Evolutionary conservation across 2,888 invertebrate genomes (phyloP).

Genomic region (Phorcus lineatus): DNA sequence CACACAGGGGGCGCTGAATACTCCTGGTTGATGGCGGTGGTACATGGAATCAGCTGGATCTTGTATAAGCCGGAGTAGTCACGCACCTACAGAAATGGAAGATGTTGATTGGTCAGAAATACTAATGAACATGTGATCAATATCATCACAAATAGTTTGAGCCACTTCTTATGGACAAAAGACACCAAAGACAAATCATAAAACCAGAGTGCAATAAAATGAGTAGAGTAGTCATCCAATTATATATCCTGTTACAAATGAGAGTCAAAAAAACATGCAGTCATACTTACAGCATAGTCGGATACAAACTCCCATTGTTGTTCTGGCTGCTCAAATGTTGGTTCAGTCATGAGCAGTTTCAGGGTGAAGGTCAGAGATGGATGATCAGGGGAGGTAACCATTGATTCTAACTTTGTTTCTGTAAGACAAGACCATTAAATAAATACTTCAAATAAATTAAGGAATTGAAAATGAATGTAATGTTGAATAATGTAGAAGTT

Average conservation of each 20-base stretch:
- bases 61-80: constrained; percentile 74
- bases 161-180: neutral
- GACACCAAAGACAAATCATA: no score
- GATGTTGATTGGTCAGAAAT: neutral
- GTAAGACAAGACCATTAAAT: neutral
- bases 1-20: constrained; percentile 66
- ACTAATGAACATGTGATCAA: neutral
- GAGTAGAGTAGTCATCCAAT: no score
- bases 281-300: constrained; percentile 70
- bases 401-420: constrained; percentile 55
- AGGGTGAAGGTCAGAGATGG: constrained; percentile 70
- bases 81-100: constrained; percentile 57
- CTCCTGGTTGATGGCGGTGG: constrained; percentile 58
- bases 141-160: neutral
- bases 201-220: no score
- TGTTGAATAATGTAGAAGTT: neutral
- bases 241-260: no score
- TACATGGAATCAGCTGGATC: constrained; percentile 73
- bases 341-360: constrained; percentile 65
- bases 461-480: no score
- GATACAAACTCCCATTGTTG: constrained; percentile 75
- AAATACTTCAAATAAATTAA: no score
- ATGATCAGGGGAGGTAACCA: constrained; percentile 67
- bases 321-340: constrained; percentile 70
- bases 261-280: neutral